phyloP scores from a whole-genome alignment of 2,797 vertebrate genomes.

The Anomalospiza imberbis region DNA sequence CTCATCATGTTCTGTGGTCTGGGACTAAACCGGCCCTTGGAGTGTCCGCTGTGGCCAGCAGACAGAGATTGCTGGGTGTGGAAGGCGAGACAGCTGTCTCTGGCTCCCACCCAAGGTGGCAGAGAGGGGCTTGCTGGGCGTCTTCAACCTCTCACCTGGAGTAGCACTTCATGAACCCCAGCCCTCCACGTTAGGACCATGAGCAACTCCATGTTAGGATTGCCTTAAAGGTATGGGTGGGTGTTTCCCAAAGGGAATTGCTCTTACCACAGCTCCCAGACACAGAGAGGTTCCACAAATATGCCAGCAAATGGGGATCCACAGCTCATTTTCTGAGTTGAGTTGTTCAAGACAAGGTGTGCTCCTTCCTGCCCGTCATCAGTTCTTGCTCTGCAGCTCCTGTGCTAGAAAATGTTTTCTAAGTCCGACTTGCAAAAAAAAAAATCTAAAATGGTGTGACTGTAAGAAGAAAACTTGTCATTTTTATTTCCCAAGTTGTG shows the following conservation, averaged over 20 bases:
- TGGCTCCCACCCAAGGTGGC: background rate
- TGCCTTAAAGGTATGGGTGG: background rate
- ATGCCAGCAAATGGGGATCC: background rate
- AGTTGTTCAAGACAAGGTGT: background rate
- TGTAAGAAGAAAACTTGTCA: background rate
- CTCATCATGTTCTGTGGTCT: background rate
- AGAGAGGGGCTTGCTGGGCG: background rate
- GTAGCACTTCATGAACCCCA: background rate
- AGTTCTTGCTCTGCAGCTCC: background rate
- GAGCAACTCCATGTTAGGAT: background rate
- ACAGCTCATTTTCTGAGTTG: background rate
- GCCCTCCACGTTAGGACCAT: rapidly evolving
- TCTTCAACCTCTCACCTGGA: background rate
- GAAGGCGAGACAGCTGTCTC: background rate
- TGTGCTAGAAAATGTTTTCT: background rate
- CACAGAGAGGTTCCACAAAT: background rate
- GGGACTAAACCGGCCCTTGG: background rate
- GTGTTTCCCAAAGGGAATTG: background rate
- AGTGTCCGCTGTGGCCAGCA: background rate
- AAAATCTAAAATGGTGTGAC: rapidly evolving
- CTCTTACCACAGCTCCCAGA: background rate
- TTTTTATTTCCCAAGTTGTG: background rate
- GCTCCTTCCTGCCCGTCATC: background rate
- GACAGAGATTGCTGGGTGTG: background rate
- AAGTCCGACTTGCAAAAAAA: background rate